A percentile compares a stretch with the other conserved stretches of the same genome.
Conservation (phyloP, 1,140 invertebrate genomes). For the Tachypleus tridentatus region DNA sequence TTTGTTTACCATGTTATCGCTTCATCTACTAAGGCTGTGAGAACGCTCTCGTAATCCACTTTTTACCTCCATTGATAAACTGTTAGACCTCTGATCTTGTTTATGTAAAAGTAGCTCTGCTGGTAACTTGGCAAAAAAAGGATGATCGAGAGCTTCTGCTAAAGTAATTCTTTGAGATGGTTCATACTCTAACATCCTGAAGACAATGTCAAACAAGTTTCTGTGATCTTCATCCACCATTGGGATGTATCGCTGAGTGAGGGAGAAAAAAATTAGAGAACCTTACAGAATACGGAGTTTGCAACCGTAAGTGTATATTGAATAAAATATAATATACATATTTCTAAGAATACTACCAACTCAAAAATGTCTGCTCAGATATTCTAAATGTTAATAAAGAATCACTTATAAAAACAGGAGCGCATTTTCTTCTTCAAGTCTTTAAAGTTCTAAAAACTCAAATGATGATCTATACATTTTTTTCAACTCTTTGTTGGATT, state of each 20-base stretch:
- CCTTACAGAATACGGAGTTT: too few species aligned
- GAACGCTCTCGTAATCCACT: conserved; percentile 22
- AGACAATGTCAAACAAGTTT: conserved; percentile 86
- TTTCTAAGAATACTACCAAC: too few species aligned
- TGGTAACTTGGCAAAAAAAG: conserved; percentile 80
- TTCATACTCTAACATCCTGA: conserved; percentile 94
- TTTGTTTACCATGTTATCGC: not conserved
- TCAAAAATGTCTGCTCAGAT: too few species aligned
- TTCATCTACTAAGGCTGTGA: conserved; percentile 29
- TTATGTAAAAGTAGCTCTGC: conserved; percentile 40
- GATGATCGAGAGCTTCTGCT: conserved; percentile 76
- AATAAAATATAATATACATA: too few species aligned
- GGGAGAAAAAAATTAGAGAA: too few species aligned
- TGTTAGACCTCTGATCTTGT: conserved; percentile 7
- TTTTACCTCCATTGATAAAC: conserved; percentile 1
- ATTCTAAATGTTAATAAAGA: too few species aligned
- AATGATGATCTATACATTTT: too few species aligned
- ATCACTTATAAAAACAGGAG: too few species aligned
- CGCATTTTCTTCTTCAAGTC: too few species aligned
- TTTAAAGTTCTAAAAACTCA: too few species aligned
- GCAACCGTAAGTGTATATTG: too few species aligned
- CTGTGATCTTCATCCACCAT: conserved; percentile 77
- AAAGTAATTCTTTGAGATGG: conserved; percentile 78
- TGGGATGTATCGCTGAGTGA: conserved; percentile 70
- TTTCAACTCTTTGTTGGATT: too few species aligned